Conservation (phyloP, 2,113 vertebrate species). For the Regulus satrapa region DNA sequence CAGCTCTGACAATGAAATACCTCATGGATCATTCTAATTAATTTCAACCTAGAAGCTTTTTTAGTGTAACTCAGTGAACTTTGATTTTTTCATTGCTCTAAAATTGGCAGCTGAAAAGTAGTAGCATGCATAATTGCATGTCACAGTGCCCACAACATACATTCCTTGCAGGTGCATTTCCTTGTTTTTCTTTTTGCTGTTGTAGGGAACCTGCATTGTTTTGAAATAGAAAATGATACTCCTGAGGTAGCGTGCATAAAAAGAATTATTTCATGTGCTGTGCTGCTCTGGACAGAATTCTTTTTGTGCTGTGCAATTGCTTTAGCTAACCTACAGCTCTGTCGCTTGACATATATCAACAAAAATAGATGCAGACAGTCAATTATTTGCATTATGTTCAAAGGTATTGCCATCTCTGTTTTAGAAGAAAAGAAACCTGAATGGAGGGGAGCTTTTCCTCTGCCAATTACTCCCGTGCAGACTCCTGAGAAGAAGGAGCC, state of each 20-base stretch:
- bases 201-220: neutral
- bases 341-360: neutral
- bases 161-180: neutral
- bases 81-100: conserved; percentile 18
- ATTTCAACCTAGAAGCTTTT: neutral
- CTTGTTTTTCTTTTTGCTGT: neutral
- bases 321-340: neutral
- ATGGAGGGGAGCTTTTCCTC: neutral
- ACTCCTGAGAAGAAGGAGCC: neutral
- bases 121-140: neutral
- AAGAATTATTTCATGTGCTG: neutral
- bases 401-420: neutral
- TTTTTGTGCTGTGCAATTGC: neutral
- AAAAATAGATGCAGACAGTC: conserved; percentile 17
- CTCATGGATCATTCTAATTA: neutral
- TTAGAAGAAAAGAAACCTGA: neutral
- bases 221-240: neutral
- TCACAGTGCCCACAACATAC: neutral
- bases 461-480: neutral
- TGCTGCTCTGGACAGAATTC: neutral
- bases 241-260: neutral
- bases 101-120: neutral
- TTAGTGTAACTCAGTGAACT: conserved; percentile 25
- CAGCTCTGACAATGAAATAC: neutral
- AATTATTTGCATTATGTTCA: conserved; percentile 19